Conservation (phyloP, 2,888 invertebrate species). For the Eurytoma adleriae region DNA sequence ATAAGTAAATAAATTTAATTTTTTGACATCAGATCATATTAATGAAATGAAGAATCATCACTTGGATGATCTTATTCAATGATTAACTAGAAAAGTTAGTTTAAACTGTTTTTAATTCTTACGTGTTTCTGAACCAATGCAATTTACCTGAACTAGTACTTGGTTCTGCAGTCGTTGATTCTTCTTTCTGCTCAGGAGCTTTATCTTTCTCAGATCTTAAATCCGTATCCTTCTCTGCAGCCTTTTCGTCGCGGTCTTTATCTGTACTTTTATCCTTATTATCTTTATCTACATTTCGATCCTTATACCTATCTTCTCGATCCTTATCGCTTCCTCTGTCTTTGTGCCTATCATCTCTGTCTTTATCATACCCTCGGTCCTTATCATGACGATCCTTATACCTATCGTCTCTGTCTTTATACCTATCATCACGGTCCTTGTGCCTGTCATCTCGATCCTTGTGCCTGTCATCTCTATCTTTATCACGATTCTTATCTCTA, state of each 20-base stretch:
- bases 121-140: background rate
- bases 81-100: background rate
- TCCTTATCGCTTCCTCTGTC: constrained; percentile 63
- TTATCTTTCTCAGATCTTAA: constrained; percentile 54
- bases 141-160: constrained; percentile 55
- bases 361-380: constrained; percentile 61
- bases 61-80: background rate
- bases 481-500: constrained; percentile 48
- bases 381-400: constrained; percentile 50
- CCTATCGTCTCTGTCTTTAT: constrained; percentile 48
- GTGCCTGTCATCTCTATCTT: constrained; percentile 30
- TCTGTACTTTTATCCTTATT: constrained; percentile 26
- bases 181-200: constrained; percentile 32
- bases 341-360: constrained; percentile 65
- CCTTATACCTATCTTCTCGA: constrained; percentile 58
- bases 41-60: constrained; percentile 13
- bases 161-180: constrained; percentile 27
- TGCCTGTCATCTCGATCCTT: constrained; percentile 56
- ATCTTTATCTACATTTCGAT: constrained; percentile 63
- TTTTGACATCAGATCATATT: background rate
- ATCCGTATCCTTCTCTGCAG: constrained; percentile 67
- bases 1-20: constrained; percentile 12
- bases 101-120: background rate
- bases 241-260: constrained; percentile 35
- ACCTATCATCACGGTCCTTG: constrained; percentile 63